Conservation (phyloP, 2,888 invertebrate species). For the Dynastes maya region DNA sequence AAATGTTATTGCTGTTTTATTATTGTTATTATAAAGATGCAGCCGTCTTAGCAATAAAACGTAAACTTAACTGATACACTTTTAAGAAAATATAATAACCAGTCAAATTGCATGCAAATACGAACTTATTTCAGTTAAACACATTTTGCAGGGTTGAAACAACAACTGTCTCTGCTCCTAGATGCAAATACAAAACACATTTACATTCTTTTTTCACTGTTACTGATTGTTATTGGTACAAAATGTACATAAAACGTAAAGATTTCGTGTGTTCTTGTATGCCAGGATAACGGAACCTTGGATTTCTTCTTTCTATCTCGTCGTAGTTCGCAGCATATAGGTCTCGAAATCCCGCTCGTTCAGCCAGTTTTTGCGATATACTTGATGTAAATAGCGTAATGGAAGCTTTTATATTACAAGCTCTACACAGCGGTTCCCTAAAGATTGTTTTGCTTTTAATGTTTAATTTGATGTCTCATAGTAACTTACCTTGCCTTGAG, state of each 20-base stretch:
- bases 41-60: too few relatives aligned
- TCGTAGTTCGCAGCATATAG: slow-evolving; percentile 70
- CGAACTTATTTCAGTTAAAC: too few relatives aligned
- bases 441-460: slow-evolving; percentile 17
- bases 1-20: too few relatives aligned
- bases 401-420: slow-evolving; percentile 71
- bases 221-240: slow-evolving; percentile 29
- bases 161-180: too few relatives aligned
- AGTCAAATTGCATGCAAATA: too few relatives aligned
- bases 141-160: too few relatives aligned
- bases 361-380: slow-evolving; percentile 72
- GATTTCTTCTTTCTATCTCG: slow-evolving; percentile 67
- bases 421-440: slow-evolving; percentile 72
- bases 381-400: slow-evolving; percentile 73
- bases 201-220: too few relatives aligned
- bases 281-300: slow-evolving; percentile 55
- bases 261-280: slow-evolving; percentile 56
- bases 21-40: too few relatives aligned
- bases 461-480: background rate
- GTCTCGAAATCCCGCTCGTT: slow-evolving; percentile 71
- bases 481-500: slow-evolving; percentile 58
- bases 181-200: too few relatives aligned
- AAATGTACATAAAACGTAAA: slow-evolving; percentile 48
- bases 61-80: too few relatives aligned
- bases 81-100: too few relatives aligned